These are phyloP conservation scores for Lepidocyrtinus sp. DNA, from an alignment of 2,888 invertebrate genomes.

Conservation along the genomic window DNA sequence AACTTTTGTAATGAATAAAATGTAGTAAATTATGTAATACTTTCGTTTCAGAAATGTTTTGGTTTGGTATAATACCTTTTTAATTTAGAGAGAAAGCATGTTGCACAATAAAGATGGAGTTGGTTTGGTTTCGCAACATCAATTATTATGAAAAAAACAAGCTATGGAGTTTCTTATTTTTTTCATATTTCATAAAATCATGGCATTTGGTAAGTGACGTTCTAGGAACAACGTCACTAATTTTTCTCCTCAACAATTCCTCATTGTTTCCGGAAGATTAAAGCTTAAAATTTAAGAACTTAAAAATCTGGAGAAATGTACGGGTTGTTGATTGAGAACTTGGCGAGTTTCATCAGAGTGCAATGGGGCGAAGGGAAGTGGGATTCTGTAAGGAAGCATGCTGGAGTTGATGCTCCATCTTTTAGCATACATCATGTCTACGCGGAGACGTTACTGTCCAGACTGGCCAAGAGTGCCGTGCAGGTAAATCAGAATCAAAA, in stretches of 20 bases:
- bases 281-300: neutral
- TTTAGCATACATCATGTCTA: slow-evolving; percentile 92
- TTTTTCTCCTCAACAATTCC: neutral
- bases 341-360: slow-evolving; percentile 92
- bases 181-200: too few relatives aligned
- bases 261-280: neutral
- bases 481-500: slow-evolving; percentile 76
- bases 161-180: too few relatives aligned
- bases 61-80: neutral
- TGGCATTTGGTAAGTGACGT: too few relatives aligned
- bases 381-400: slow-evolving; percentile 90
- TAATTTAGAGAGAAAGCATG: neutral
- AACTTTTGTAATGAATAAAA: neutral
- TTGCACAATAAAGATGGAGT: neutral
- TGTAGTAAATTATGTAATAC: neutral
- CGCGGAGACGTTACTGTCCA: slow-evolving; percentile 88
- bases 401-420: slow-evolving; percentile 89
- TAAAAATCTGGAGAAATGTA: slow-evolving; percentile 80
- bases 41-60: neutral
- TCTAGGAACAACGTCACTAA: too few relatives aligned
- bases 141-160: too few relatives aligned
- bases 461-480: slow-evolving; percentile 88
- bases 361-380: slow-evolving; percentile 96
- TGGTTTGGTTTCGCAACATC: neutral
- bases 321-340: slow-evolving; percentile 93